These are phyloP conservation scores for Diplolepis rosae DNA, from an alignment of 2,888 invertebrate species.

Conservation along the genomic window DNA sequence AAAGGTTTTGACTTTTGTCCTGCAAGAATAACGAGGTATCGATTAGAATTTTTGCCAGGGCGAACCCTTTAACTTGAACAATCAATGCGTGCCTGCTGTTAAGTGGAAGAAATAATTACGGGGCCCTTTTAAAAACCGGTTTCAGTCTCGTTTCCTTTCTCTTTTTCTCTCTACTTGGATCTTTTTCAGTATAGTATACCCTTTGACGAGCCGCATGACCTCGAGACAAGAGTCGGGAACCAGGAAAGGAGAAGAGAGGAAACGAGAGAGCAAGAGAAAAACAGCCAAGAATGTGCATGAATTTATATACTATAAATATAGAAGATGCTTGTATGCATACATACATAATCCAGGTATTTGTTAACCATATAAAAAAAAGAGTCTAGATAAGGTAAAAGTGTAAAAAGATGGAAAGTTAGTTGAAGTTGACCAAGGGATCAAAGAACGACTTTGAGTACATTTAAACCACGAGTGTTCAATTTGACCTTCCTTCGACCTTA, in stretches of 20 bases:
- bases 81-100: too few relatives aligned
- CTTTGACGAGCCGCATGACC: constrained; percentile 53
- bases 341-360: constrained; percentile 9
- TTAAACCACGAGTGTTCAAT: neutral
- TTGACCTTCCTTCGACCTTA: constrained; percentile 22
- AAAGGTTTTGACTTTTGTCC: neutral
- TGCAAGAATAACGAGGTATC: constrained; percentile 37
- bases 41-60: constrained; percentile 48
- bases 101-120: constrained; percentile 60
- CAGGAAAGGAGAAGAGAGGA: constrained; percentile 8
- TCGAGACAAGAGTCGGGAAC: constrained; percentile 1
- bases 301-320: too few relatives aligned
- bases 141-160: constrained; percentile 45
- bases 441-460: constrained; percentile 31
- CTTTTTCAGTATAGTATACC: constrained; percentile 40
- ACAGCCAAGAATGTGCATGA: constrained; percentile 1
- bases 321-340: too few relatives aligned
- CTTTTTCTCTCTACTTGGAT: constrained; percentile 43
- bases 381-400: constrained; percentile 18
- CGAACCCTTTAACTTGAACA: constrained; percentile 27
- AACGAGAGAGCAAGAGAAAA: constrained; percentile 27
- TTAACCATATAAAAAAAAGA: constrained; percentile 24
- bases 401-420: constrained; percentile 19
- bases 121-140: constrained; percentile 61
- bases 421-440: constrained; percentile 40